Base-by-base conservation (phyloP, 2,797 vertebrate genomes). In the Gastrophryne carolinensis region DNA sequence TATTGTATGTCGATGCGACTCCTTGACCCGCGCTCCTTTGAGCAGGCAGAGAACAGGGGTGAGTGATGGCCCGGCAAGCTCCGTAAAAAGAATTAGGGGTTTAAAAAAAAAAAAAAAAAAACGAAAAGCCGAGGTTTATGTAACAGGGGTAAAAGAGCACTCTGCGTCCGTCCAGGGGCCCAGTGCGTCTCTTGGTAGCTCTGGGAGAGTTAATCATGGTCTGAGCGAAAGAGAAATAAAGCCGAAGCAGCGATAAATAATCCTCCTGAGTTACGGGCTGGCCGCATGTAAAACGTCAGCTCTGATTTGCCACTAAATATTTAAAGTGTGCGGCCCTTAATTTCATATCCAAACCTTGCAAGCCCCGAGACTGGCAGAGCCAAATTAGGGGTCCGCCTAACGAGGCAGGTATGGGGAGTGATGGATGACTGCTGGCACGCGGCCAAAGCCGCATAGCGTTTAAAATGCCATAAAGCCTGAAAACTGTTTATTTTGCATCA, bases 291-390 rank as follows among this genome's bases (percentile, higher is more conserved):
- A 64, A 65, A 77, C 26, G 75, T 77, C 75, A 57, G 27, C 67
- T 77, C 9, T 71, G 75, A 77, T 77, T 77, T 77, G 75, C 75
- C 75, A 37, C 67, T 23, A 60, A 71, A 77, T 77, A 77, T 77
- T 71, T 77, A 77, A 77, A 71, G 67, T 57, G 67, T 35, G 60
- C 75, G 71, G 60, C 37, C 60, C 57, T 63, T 44, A 64, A 47
- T 64, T 77, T 71, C 71, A 65, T 71, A 71, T 47, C 37, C 75
- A 50, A 47, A 62, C 63, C 49, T 58, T 54, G 21, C 57, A 15
- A 13, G 56, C 21, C 58, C 49, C 54, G 74, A 49, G 47, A 58
- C 49, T 15, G 67, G 60, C 75, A 19, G 27, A 58, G 60, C 30
- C 50, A 71, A 77, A 77, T 77, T 71, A 77, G 60, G 67, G 71